These are phyloP conservation scores for Oncorhynchus gorbuscha DNA, from an alignment of 2,113 vertebrate genomes.

Conservation along the genomic window DNA sequence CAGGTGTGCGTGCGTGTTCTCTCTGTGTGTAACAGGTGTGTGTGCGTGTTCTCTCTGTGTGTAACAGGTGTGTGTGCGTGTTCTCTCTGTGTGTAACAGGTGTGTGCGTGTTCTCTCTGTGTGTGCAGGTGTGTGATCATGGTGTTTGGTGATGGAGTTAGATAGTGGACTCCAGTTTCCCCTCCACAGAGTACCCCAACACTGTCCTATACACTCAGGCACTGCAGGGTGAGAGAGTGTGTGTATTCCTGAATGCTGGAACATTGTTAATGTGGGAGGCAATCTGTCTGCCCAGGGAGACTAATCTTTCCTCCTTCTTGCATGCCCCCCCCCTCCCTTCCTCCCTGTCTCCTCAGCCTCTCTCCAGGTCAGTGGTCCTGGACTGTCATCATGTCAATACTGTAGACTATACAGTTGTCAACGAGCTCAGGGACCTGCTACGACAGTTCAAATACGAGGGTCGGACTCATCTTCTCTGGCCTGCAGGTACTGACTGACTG, in stretches of 20 bases:
- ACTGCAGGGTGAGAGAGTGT: constrained; percentile 76
- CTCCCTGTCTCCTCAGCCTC: constrained; percentile 61
- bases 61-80: no score
- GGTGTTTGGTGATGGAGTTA: constrained; percentile 72
- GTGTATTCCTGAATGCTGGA: background rate
- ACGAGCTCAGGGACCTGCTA: constrained; percentile 80
- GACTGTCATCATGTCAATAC: constrained; percentile 83
- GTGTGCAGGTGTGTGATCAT: constrained; percentile 74
- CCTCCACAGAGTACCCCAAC: constrained; percentile 79
- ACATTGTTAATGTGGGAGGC: no score
- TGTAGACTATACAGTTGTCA: constrained; percentile 84
- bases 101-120: background rate
- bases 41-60: no score
- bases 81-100: no score
- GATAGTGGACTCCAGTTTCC: constrained; percentile 85
- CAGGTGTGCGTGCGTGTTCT: no score
- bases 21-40: no score
- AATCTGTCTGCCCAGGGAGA: no score
- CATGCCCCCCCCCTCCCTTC: background rate
- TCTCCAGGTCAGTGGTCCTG: constrained; percentile 71
- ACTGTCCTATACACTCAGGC: constrained; percentile 66
- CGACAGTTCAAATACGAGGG: constrained; percentile 73
- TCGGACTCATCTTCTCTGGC: constrained; percentile 72
- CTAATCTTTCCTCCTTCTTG: background rate
- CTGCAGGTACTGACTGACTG: no score